A percentile compares a stretch with the other conserved stretches of the same genome.
phyloP scores from a whole-genome alignment of 2,797 vertebrate species.

The Ispidina lecontei region DNA sequence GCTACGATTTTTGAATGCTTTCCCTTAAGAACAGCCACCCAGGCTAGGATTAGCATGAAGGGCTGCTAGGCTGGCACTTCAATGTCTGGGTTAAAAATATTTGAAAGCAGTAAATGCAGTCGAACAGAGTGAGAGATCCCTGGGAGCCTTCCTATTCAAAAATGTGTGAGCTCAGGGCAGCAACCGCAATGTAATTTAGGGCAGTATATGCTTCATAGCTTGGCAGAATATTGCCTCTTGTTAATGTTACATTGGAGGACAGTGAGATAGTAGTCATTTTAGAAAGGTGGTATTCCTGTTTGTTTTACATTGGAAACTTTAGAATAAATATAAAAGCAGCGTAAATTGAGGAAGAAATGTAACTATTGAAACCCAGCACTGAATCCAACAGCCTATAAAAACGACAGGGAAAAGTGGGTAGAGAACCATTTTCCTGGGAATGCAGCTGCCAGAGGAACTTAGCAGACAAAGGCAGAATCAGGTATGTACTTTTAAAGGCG shows the following conservation, averaged over 20 bases:
- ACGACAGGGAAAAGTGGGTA: neutral
- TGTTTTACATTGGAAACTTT: constrained; percentile 76
- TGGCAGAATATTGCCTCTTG: constrained; percentile 79
- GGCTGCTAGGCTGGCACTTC: constrained; percentile 76
- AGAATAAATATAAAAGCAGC: constrained; percentile 76
- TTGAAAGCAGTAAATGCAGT: constrained; percentile 78
- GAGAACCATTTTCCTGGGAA: constrained; percentile 32
- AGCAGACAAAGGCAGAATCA: constrained; percentile 21
- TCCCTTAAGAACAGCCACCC: constrained; percentile 82
- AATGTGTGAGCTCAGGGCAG: constrained; percentile 76
- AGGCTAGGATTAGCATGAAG: constrained; percentile 77
- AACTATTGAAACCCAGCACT: constrained; percentile 55
- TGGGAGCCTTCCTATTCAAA: constrained; percentile 78
- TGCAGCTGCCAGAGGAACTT: constrained; percentile 30
- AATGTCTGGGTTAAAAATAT: constrained; percentile 81
- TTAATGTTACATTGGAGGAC: constrained; percentile 76
- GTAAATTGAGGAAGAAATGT: constrained; percentile 54
- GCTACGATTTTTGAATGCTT: constrained; percentile 82
- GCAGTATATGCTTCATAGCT: constrained; percentile 79
- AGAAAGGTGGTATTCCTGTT: constrained; percentile 76
- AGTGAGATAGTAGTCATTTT: constrained; percentile 76
- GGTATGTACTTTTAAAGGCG: constrained; percentile 45
- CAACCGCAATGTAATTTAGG: constrained; percentile 79
- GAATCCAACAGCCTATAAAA: constrained; percentile 57
- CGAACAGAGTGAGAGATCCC: constrained; percentile 71